These are phyloP conservation scores for rat (Rattus norvegicus) DNA, from an alignment of 2,113 vertebrate species.

Conservation along the genomic window DNA sequence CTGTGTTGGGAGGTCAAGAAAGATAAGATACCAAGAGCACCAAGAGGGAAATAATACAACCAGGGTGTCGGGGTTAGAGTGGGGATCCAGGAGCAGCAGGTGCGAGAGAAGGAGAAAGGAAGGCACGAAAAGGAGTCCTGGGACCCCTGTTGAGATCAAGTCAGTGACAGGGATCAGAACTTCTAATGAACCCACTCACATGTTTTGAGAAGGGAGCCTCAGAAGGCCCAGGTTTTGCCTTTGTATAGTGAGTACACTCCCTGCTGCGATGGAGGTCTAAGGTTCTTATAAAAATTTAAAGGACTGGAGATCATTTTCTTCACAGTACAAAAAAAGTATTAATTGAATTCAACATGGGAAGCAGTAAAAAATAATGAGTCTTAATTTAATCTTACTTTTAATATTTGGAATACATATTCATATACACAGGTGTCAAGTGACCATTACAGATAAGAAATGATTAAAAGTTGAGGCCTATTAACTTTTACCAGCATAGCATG, in stretches of 20 bases:
- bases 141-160: not conserved
- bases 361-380: not conserved
- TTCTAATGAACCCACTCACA: not conserved
- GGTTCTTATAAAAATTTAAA: not conserved
- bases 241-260: not conserved
- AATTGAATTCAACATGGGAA: not conserved
- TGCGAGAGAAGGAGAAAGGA: not conserved
- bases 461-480: not conserved
- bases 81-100: not conserved
- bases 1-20: not conserved
- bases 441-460: not conserved
- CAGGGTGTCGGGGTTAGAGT: not conserved
- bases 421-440: not conserved
- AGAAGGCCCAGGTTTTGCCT: not conserved
- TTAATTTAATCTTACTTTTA: constrained; percentile 11
- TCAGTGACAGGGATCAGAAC: not conserved
- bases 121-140: not conserved
- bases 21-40: not conserved
- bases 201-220: not conserved
- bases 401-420: not conserved
- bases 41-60: not conserved
- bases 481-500: not conserved
- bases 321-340: not conserved
- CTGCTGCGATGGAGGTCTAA: not conserved
- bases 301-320: not conserved